These are phyloP conservation scores for Tetramorium simillimum DNA, from an alignment of 1,140 invertebrate species.

Conservation along the genomic window DNA sequence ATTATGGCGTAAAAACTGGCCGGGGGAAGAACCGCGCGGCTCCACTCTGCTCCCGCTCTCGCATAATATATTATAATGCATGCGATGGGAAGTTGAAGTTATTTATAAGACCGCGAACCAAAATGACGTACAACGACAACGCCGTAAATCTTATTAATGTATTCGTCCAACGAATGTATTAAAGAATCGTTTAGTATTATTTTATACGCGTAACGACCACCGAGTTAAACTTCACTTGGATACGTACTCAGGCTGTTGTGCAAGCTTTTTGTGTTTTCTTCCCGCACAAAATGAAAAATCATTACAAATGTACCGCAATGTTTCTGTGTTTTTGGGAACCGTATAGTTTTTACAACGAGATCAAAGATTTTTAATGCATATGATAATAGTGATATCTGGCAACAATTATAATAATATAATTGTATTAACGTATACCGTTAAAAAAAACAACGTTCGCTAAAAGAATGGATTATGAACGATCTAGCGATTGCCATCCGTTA, in stretches of 20 bases:
- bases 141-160: constrained; percentile 68
- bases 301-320: constrained; percentile 6
- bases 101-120: constrained; percentile 74
- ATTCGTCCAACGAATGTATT: constrained; percentile 55
- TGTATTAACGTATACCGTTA: not conserved
- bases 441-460: not conserved
- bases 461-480: not conserved
- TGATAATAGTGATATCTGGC: not conserved
- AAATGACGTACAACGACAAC: constrained; percentile 70
- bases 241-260: not conserved
- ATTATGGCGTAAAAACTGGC: constrained; percentile 78
- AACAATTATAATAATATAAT: not conserved
- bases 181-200: constrained; percentile 59
- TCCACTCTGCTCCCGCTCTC: constrained; percentile 34
- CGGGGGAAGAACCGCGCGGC: constrained; percentile 63
- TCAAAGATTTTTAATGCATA: not conserved
- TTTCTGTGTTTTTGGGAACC: not conserved
- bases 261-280: not conserved
- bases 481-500: not conserved
- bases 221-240: constrained; percentile 38
- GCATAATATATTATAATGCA: constrained; percentile 73
- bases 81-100: constrained; percentile 75
- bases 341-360: not conserved
- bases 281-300: constrained; percentile 27
- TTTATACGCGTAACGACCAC: constrained; percentile 52